Evolutionary conservation across 2,113 vertebrate genomes (phyloP).

Genomic region (Lagopus leucura): DNA sequence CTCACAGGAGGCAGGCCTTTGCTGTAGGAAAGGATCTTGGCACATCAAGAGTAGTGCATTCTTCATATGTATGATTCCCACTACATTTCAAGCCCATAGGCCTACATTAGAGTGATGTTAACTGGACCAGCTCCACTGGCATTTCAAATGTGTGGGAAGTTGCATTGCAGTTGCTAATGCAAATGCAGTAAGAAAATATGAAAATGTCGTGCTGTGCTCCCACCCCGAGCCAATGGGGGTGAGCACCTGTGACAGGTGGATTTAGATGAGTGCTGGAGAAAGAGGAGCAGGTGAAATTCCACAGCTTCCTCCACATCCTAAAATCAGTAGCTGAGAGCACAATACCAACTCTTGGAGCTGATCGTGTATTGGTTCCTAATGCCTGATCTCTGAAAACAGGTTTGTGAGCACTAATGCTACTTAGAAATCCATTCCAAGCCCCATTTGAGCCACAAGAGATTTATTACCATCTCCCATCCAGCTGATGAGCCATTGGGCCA

Average conservation of each 20-base stretch:
- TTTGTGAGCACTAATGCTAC: not conserved
- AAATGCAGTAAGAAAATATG: not conserved
- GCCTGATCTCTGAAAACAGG: not conserved
- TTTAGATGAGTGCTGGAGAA: not conserved
- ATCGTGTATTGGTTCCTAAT: not conserved
- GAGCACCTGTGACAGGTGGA: not conserved
- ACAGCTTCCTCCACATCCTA: not conserved
- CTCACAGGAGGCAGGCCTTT: not conserved
- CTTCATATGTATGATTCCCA: not conserved
- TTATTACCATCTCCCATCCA: not conserved
- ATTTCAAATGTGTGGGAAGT: not conserved
- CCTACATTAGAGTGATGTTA: not conserved
- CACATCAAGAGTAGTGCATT: not conserved
- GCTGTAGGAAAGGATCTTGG: not conserved
- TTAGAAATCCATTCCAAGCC: not conserved
- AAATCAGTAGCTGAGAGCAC: not conserved
- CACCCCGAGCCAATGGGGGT: not conserved
- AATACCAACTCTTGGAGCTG: not conserved
- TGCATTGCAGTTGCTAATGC: conserved; percentile 1
- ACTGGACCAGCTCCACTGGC: not conserved
- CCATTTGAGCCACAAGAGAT: not conserved
- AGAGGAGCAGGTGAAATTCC: not conserved
- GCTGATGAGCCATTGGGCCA: not conserved
- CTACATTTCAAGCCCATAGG: not conserved
- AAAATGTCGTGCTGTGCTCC: not conserved